A percentile compares a stretch with the other conserved stretches of the same genome.
Conservation (phyloP, 2,888 invertebrate genomes). For the Oxycera nigricornis region DNA sequence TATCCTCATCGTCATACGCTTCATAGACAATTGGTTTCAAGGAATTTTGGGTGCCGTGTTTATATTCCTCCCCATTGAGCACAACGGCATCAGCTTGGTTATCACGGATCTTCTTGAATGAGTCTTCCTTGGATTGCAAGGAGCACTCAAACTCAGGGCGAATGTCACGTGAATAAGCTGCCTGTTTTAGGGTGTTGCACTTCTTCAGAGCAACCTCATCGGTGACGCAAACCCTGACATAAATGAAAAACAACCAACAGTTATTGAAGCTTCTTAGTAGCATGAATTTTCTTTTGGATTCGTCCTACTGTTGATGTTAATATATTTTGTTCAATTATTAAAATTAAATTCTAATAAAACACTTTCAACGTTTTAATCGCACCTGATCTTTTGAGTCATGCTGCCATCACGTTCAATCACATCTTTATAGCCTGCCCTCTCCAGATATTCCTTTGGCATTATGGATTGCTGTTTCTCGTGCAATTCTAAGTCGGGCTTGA, state of each 20-base stretch:
- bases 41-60: slow-evolving; percentile 52
- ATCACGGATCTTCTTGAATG: slow-evolving; percentile 53
- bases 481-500: slow-evolving; percentile 66
- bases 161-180: slow-evolving; percentile 79
- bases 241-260: not conserved
- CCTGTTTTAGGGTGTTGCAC: slow-evolving; percentile 73
- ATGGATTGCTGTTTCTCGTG: slow-evolving; percentile 63
- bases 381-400: slow-evolving; percentile 68
- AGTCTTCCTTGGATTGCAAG: slow-evolving; percentile 67
- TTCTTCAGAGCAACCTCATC: slow-evolving; percentile 73
- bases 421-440: slow-evolving; percentile 71
- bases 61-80: slow-evolving; percentile 49
- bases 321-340: too few relatives aligned
- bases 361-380: too few relatives aligned
- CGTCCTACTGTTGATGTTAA: too few relatives aligned
- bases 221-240: slow-evolving; percentile 73
- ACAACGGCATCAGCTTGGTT: slow-evolving; percentile 56
- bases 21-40: slow-evolving; percentile 58
- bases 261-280: not conserved
- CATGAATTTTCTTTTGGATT: too few relatives aligned
- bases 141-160: slow-evolving; percentile 82
- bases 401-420: slow-evolving; percentile 78
- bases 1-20: slow-evolving; percentile 51
- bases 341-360: too few relatives aligned
- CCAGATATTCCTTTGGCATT: slow-evolving; percentile 67